Percentiles rank a stretch among this genome's conserved stretches.
These are phyloP conservation scores for Proisotoma minuta DNA, from an alignment of 2,888 invertebrate genomes.

Conservation along the genomic window DNA sequence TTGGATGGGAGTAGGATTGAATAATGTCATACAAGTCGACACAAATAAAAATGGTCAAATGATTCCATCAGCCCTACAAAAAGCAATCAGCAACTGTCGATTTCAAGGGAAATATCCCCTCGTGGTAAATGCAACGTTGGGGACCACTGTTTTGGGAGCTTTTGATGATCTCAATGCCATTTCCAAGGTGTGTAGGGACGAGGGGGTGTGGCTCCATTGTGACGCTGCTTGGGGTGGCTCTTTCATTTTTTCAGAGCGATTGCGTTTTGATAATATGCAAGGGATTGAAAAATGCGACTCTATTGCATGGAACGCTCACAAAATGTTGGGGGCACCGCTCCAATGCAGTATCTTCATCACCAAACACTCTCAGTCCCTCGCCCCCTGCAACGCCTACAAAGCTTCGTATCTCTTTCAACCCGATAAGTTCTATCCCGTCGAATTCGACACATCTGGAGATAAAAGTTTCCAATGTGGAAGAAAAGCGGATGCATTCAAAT, in stretches of 20 bases:
- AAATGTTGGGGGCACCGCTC: slow-evolving; percentile 73
- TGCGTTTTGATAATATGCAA: slow-evolving; percentile 57
- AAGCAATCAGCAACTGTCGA: slow-evolving; percentile 54
- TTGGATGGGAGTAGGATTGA: slow-evolving; percentile 78
- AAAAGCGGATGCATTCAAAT: slow-evolving; percentile 85
- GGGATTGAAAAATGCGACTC: slow-evolving; percentile 71
- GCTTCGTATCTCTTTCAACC: slow-evolving; percentile 76
- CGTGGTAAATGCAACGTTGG: slow-evolving; percentile 70
- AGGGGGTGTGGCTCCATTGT: slow-evolving; percentile 74
- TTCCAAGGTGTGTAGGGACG: slow-evolving; percentile 63
- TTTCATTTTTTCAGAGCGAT: slow-evolving; percentile 63
- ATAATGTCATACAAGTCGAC: slow-evolving; percentile 63
- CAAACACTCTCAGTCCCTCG: slow-evolving; percentile 59
- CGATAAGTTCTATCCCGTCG: slow-evolving; percentile 76
- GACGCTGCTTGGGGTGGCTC: slow-evolving; percentile 80
- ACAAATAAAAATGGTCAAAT: slow-evolving; percentile 67
- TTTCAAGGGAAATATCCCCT: slow-evolving; percentile 59
- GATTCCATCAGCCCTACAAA: slow-evolving; percentile 59
- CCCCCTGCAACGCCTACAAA: slow-evolving; percentile 64
- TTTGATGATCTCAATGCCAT: slow-evolving; percentile 69
- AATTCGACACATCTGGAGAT: slow-evolving; percentile 70
- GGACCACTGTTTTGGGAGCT: slow-evolving; percentile 78
- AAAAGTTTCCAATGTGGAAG: slow-evolving; percentile 89
- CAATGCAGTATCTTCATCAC: slow-evolving; percentile 71
- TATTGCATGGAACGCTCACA: slow-evolving; percentile 80